phyloP scores from a whole-genome alignment of 2,888 invertebrate species.

The Tinea semifulvella region DNA sequence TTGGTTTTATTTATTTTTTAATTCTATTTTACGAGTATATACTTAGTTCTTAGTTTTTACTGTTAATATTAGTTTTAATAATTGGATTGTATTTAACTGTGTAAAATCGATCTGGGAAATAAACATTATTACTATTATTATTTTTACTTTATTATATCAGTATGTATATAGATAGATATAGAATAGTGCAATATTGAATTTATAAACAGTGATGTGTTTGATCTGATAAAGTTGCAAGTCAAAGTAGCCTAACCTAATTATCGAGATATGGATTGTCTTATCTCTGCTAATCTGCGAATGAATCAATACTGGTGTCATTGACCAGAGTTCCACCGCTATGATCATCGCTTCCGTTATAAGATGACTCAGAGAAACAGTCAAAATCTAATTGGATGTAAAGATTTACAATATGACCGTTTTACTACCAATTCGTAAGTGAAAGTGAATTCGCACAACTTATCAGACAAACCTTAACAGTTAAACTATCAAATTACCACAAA shows the following conservation, averaged over 20 bases:
- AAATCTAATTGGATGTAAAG: background rate
- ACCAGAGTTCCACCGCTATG: constrained; percentile 27
- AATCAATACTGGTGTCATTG: constrained; percentile 41
- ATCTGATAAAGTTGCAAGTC: no score
- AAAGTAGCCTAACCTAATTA: background rate
- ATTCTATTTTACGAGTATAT: no score
- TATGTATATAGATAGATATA: no score
- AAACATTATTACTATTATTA: no score
- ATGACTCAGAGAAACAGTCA: constrained; percentile 1
- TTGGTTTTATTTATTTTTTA: no score
- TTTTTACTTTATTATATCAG: no score
- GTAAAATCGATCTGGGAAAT: no score
- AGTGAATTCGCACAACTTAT: background rate
- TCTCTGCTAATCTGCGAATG: constrained; percentile 18
- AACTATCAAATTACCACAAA: background rate
- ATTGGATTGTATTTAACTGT: no score
- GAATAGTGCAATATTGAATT: no score
- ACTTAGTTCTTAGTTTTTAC: no score
- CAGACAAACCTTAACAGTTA: background rate
- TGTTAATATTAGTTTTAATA: no score
- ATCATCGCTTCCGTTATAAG: constrained; percentile 7
- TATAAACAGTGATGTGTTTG: no score
- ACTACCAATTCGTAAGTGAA: constrained; percentile 5
- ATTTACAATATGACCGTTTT: background rate
- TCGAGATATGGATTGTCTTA: background rate